Evolutionary conservation across 2,797 vertebrate genomes (phyloP), one percentile per base, ranked within the genome.

Genomic region (Cyclura pinguis): DNA sequence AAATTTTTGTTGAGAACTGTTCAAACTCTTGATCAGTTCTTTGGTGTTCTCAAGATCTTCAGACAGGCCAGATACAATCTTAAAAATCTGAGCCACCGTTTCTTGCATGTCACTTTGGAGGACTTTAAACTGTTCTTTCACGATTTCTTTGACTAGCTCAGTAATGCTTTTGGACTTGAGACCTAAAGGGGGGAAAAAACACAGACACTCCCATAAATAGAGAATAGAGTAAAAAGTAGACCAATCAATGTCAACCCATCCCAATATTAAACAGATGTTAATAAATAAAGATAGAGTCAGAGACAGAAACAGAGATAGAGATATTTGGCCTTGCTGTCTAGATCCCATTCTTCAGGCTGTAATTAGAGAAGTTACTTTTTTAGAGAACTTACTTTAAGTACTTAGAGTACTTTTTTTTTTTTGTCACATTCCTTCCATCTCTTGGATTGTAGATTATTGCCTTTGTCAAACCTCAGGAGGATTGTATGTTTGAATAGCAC

Each of bases 31-130:
- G 77, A 97, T 90, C 81, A 93, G 76, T 84, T 96, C 95, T 87
- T 95, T 97, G 0, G 96, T 96, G 59, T 91, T 97, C 96, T 97
- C 96, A 83, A 98, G 95, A 27, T 98, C 97, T 55, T 96, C 80
- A 38, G 97, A 97, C 38, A 98, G 90, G 74, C 91, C 93, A 50
- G 97, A 98, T 55, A 98, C 38, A 32, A 96, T 97, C 94, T 97
- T 97, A 90, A 97, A 97, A 91, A 97, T 92, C 0, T 98, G 97
- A 50, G 97, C 96, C 22, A 96, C 50, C 0, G 78, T 97, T 42
- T 97, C 97, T 92, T 97, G 96, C 85, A 96, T 95, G 85, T 97
- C 97, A 76, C 57, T 90, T 94, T 96, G 96, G 90, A 97, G 96
- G 55, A 84, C 42, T 92, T 97, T 94, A 3, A 97, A 86, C 80